Conservation (phyloP, 2,113 vertebrate species). For the Oryzias celebensis region DNA sequence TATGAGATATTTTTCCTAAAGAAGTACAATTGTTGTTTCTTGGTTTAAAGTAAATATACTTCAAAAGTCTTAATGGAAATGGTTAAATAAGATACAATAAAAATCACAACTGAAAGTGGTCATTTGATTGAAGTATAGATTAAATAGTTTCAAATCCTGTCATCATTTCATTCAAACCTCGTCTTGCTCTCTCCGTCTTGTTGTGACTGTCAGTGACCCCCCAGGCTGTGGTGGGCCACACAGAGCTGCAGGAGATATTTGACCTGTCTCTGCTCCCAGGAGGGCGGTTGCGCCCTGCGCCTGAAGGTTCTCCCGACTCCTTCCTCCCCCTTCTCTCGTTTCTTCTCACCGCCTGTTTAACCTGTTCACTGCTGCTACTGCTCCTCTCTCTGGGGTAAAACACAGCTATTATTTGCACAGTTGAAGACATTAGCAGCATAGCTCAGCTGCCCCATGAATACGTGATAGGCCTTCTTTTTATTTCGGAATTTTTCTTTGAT, state of each 20-base stretch:
- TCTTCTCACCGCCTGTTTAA: conserved; percentile 64
- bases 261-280: conserved; percentile 70
- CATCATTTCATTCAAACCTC: background rate
- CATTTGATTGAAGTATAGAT: background rate
- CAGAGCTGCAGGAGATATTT: conserved; percentile 74
- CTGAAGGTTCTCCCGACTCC: conserved; percentile 10
- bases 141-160: background rate
- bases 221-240: conserved; percentile 48
- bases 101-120: too few relatives aligned
- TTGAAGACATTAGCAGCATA: conserved; percentile 9
- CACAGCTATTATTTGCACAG: conserved; percentile 17
- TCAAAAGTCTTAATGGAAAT: too few relatives aligned
- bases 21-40: too few relatives aligned
- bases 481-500: conserved; percentile 7
- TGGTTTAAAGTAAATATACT: too few relatives aligned
- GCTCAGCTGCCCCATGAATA: conserved; percentile 2
- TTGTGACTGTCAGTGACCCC: conserved; percentile 61
- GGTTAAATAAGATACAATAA: too few relatives aligned
- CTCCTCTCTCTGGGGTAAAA: conserved; percentile 72
- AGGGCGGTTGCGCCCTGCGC: conserved; percentile 43
- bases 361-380: conserved; percentile 62
- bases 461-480: background rate
- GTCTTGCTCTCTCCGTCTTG: conserved; percentile 9
- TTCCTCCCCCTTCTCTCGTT: conserved; percentile 16
- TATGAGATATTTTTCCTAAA: too few relatives aligned